Percentiles rank a stretch among this genome's conserved stretches.
phyloP scores from a whole-genome alignment of 1,140 invertebrate genomes.

The Drosophila simulans region DNA sequence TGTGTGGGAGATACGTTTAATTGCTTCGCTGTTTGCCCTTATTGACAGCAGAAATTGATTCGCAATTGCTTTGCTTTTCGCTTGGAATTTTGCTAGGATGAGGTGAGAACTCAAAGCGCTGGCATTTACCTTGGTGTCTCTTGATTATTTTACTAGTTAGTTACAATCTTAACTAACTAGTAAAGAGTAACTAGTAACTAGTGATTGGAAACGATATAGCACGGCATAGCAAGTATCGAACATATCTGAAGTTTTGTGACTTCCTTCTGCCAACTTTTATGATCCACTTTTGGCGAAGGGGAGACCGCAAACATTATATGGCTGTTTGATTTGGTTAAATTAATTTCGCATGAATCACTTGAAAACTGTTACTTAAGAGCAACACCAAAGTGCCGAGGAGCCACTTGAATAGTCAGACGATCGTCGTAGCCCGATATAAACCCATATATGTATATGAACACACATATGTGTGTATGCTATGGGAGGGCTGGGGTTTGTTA shows the following conservation, averaged over 20 bases:
- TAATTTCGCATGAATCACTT: slow-evolving; percentile 54
- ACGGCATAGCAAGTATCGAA: slow-evolving; percentile 17
- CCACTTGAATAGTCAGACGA: slow-evolving; percentile 48
- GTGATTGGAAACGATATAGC: background rate
- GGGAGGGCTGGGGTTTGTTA: slow-evolving; percentile 28
- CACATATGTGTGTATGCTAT: background rate
- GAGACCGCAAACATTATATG: slow-evolving; percentile 27
- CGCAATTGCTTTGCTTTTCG: slow-evolving; percentile 24
- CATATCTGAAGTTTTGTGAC: slow-evolving; percentile 10
- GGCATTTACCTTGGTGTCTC: no score
- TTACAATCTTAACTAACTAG: background rate
- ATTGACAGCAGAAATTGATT: slow-evolving; percentile 40
- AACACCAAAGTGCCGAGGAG: slow-evolving; percentile 29
- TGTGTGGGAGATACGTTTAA: slow-evolving; percentile 24
- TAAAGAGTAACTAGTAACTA: no score
- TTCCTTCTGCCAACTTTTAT: slow-evolving; percentile 27
- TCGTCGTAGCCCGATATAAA: slow-evolving; percentile 18
- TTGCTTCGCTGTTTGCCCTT: slow-evolving; percentile 26
- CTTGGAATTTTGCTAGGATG: background rate
- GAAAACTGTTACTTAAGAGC: slow-evolving; percentile 20
- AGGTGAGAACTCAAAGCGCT: no score
- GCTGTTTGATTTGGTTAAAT: slow-evolving; percentile 52
- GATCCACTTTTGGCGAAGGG: background rate
- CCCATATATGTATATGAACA: no score
- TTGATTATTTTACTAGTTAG: background rate